Conservation (phyloP, 2,113 vertebrate species). For the Trematocara unimaculatum region DNA sequence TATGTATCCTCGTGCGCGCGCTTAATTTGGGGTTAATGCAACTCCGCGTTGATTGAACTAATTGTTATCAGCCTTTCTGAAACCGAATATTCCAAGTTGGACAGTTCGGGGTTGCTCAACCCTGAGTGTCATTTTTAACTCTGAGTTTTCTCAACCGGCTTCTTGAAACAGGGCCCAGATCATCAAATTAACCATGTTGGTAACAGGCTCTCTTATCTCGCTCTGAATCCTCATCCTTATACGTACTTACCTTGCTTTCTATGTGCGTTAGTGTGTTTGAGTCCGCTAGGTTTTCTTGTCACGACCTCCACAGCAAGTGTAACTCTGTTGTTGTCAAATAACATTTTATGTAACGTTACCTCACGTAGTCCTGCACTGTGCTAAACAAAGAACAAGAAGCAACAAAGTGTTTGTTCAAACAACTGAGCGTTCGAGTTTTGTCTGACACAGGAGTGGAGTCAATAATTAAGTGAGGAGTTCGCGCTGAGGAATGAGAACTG, state of each 20-base stretch:
- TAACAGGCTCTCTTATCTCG: neutral
- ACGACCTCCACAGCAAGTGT: neutral
- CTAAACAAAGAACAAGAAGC: neutral
- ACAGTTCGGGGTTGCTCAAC: no score
- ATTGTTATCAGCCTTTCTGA: no score
- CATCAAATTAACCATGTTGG: neutral
- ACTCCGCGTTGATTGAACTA: no score
- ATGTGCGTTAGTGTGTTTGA: neutral
- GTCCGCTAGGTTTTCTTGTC: rapidly evolving
- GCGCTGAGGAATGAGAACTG: neutral
- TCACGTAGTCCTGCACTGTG: neutral
- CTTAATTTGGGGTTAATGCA: no score
- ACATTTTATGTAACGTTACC: neutral
- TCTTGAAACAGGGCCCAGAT: no score
- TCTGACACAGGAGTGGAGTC: neutral
- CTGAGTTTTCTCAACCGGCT: no score
- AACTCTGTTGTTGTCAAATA: neutral
- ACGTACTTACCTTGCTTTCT: neutral
- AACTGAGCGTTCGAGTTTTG: neutral
- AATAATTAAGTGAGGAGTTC: rapidly evolving
- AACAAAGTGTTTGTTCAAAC: neutral
- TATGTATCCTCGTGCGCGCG: no score
- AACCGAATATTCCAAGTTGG: no score
- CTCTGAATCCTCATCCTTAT: neutral
- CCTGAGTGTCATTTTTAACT: no score